Evolutionary conservation across 2,797 vertebrate species (phyloP), one percentile per base, ranked within the genome.

Genomic region (Microhierax caerulescens): DNA sequence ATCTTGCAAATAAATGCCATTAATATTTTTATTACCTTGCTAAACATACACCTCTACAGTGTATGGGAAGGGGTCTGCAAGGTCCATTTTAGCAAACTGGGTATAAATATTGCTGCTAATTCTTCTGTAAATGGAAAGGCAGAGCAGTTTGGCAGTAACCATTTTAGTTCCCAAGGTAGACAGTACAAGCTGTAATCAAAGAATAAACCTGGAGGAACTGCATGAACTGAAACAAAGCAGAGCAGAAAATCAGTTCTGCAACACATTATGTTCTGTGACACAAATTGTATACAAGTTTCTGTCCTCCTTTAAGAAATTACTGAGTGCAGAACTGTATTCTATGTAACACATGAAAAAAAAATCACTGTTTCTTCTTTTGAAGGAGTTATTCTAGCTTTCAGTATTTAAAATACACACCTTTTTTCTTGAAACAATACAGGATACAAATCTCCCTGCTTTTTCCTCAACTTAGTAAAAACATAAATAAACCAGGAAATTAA

Each of bases 401-500:
- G 57, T 47, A 65, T 69, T 81, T 84, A 90, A 93, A 95, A 88
- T 50, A 89, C 21, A 48, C 45, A 27, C 8, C 4, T 81, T 76
- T 28, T 76, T 48, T 43, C 28, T 88, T 85, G 72, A 83, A 37
- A 85, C 63, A 85, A 75, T 30, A 89, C 19, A 85, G 75, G 64
- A 64, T 67, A 83, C 53, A 93, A 88, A 89, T 57, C 50, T 84
- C 77, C 78, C 53, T 28, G 24, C n/a, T 65, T 90, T 93, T 88
- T 63, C 36, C 73, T 76, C 73, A 81, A 28, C 36, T 94, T 81
- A 79, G 76, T 43, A 64, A 95, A 94, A 96, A 48, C 43, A 78
- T 41, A 94, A 95, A 95, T 86, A 95, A 94, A 88, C 45, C 77
- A 96, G 88, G 83, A 97, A 92, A 97, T 88, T 79, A 92, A 90